Conservation (phyloP, 2,113 vertebrate genomes). For the Oryctolagus cuniculus region mOryCun1.1 NC_091433.1:42178501-42179000, state of each 20-base stretch:
- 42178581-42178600: not conserved
- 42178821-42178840: constrained; percentile 38
- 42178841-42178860: constrained; percentile 4
- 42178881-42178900: constrained; percentile 13
- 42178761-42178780: too few species aligned
- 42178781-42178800: too few species aligned
- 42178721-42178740: not conserved
- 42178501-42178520: too few species aligned
- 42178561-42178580: not conserved
- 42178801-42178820: not conserved
- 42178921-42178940: constrained; percentile 70
- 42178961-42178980: constrained; percentile 89
- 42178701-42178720: constrained; percentile 1
- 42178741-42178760: not conserved
- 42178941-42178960: constrained; percentile 67
- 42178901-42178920: not conserved
- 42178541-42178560: too few species aligned
- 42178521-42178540: too few species aligned
- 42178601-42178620: not conserved
- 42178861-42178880: constrained; percentile 51
- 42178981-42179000: constrained; percentile 88
- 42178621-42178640: constrained; percentile 9
- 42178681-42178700: not conserved
- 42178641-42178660: not conserved
- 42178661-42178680: constrained; percentile 15